Percentiles rank a stretch among this genome's conserved stretches.
These are phyloP conservation scores for Phalacrocorax brasilianus DNA, from an alignment of 2,113 vertebrate genomes.

Conservation along the genomic window DNA sequence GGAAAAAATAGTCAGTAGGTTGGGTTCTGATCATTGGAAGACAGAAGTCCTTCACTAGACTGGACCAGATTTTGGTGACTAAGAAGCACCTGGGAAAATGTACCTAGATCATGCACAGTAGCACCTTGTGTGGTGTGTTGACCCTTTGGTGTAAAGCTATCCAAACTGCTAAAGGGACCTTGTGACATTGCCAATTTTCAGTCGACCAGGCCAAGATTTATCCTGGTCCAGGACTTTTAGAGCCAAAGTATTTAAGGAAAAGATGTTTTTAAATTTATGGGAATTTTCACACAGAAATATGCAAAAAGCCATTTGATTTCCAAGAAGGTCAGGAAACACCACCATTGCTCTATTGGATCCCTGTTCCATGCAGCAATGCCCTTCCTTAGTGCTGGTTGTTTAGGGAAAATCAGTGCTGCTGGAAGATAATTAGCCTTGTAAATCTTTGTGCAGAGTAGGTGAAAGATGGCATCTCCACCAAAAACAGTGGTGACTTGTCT, in stretches of 20 bases:
- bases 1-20: neutral
- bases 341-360: accelerated
- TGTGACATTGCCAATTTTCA: neutral
- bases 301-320: neutral
- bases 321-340: neutral
- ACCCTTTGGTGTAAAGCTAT: neutral
- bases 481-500: neutral
- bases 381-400: neutral
- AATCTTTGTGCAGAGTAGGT: neutral
- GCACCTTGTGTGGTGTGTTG: neutral
- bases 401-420: neutral
- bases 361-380: neutral
- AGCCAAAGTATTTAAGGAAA: neutral
- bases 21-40: neutral
- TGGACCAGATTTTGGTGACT: neutral
- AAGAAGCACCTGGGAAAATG: neutral
- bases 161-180: neutral
- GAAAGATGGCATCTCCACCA: neutral
- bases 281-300: neutral
- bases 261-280: neutral
- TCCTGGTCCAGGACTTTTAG: neutral
- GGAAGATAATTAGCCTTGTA: neutral
- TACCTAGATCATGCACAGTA: neutral
- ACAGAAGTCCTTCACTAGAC: neutral
- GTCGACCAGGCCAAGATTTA: neutral